Percentiles rank a stretch among this genome's conserved stretches.
phyloP scores from a whole-genome alignment of 2,888 invertebrate genomes.

The Eledona agricola region DNA sequence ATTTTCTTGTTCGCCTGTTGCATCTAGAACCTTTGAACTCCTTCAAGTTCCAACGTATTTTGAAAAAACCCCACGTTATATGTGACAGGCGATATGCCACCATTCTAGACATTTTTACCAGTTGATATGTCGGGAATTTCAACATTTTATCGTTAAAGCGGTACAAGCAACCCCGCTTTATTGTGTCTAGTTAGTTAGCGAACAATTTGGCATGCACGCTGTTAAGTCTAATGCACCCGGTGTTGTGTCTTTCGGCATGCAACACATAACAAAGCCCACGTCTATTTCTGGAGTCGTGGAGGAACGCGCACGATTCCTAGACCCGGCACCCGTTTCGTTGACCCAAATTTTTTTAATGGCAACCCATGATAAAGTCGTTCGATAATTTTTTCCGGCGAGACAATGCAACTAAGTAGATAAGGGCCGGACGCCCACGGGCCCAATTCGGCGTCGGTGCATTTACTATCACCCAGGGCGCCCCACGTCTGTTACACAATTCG shows the following conservation, averaged over 20 bases:
- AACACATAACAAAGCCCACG: constrained; percentile 23
- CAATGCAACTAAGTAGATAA: neutral
- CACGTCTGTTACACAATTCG: constrained; percentile 40
- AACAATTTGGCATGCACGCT: constrained; percentile 27
- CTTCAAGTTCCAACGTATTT: no score
- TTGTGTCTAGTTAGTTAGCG: constrained; percentile 21
- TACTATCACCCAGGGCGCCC: constrained; percentile 36
- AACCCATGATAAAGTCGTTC: constrained; percentile 15
- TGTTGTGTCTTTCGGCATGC: constrained; percentile 34
- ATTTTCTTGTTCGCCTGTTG: no score
- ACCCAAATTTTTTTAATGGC: constrained; percentile 33
- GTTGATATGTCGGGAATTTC: no score
- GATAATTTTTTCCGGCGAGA: constrained; percentile 12
- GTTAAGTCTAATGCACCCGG: constrained; percentile 27
- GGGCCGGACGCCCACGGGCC: constrained; percentile 4
- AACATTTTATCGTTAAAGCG: no score
- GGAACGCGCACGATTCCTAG: constrained; percentile 21
- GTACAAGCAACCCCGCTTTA: constrained; percentile 3
- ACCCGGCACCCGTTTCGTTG: constrained; percentile 25
- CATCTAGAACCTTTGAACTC: no score
- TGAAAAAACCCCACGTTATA: no score
- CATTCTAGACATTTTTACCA: no score
- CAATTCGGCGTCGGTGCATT: constrained; percentile 8
- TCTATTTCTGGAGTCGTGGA: constrained; percentile 26
- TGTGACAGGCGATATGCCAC: no score